Evolutionary conservation across 2,797 vertebrate genomes (phyloP).

Genomic region (Tapera naevia): DNA sequence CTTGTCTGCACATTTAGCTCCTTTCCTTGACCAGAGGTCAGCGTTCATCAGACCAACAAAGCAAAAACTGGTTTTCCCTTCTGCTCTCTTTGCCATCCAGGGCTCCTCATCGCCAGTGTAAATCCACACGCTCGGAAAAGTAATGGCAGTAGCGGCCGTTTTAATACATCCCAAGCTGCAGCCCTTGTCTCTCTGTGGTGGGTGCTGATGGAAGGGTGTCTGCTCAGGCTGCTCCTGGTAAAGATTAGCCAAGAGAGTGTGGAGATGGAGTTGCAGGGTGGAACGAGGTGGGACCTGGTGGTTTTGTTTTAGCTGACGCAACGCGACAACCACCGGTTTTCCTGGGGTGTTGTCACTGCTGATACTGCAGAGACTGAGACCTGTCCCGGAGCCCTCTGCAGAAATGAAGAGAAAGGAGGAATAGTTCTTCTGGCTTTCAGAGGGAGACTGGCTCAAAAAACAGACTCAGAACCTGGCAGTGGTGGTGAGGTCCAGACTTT

Average conservation of each 20-base stretch:
- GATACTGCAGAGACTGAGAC: not conserved
- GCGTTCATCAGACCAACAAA: not conserved
- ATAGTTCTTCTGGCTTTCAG: not conserved
- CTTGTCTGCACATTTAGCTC: not conserved
- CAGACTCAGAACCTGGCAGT: accelerated
- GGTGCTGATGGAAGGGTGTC: not conserved
- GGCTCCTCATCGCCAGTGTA: not conserved
- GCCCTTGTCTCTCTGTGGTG: not conserved
- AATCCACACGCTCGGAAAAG: not conserved
- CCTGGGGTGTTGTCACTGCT: not conserved
- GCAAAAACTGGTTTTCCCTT: not conserved
- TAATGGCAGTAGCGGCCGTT: not conserved
- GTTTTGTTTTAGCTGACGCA: not conserved
- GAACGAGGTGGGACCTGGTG: not conserved
- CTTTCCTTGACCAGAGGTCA: not conserved
- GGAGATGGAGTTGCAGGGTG: not conserved
- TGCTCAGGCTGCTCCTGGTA: not conserved
- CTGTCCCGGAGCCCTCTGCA: not conserved
- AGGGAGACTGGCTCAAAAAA: not conserved
- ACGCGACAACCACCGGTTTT: not conserved
- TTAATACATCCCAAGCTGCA: not conserved
- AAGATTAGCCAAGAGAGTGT: not conserved
- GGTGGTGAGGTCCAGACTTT: not conserved
- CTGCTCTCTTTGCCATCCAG: not conserved
- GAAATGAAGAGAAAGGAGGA: not conserved